These are phyloP conservation scores for Melanotaenia boesemani DNA, from an alignment of 2,797 vertebrate genomes.

Conservation along the genomic window DNA sequence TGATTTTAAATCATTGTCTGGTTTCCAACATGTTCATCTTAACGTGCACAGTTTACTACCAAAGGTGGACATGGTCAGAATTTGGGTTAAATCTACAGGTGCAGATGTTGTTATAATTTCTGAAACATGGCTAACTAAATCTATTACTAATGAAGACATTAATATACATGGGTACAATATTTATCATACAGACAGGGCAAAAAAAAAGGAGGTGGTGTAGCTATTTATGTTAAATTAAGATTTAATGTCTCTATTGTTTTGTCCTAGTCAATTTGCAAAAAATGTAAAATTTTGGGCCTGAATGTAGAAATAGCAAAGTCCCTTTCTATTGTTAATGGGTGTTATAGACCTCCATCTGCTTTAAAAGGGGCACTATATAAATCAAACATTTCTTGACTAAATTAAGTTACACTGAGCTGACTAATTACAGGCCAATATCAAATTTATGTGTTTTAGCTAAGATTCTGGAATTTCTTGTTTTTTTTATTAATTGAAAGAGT, in stretches of 20 bases:
- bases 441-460: too few relatives aligned
- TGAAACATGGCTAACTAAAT: not conserved
- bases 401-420: too few relatives aligned
- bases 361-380: too few relatives aligned
- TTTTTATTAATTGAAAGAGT: too few relatives aligned
- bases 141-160: not conserved
- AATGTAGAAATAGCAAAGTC: not conserved
- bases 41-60: not conserved
- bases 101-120: slow-evolving; percentile 5
- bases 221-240: not conserved
- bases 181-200: not conserved
- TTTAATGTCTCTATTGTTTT: not conserved
- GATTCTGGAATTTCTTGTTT: too few relatives aligned
- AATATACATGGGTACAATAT: slow-evolving; percentile 1
- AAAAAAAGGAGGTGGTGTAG: not conserved
- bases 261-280: not conserved
- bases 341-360: slow-evolving; percentile 10
- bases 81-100: slow-evolving; percentile 1
- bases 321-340: not conserved
- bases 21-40: not conserved
- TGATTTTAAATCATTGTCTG: not conserved
- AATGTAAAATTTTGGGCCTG: not conserved
- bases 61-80: not conserved
- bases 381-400: too few relatives aligned
- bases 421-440: too few relatives aligned